phyloP scores from a whole-genome alignment of 2,797 vertebrate genomes.

The Anomalospiza imberbis region DNA sequence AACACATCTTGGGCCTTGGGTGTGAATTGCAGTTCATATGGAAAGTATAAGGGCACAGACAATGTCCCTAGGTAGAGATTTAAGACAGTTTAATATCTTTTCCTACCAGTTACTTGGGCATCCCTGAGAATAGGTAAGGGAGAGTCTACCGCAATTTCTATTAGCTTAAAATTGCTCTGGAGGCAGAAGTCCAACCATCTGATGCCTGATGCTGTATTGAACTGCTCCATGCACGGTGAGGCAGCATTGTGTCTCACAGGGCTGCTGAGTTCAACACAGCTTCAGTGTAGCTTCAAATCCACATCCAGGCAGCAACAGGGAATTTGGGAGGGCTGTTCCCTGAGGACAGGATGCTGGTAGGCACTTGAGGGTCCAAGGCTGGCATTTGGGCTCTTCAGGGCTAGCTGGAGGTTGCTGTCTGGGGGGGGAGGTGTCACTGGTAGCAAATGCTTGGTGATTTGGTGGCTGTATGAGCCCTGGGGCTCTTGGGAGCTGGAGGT shows the following conservation, averaged over 20 bases:
- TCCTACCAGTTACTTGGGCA: neutral
- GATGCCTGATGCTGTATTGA: neutral
- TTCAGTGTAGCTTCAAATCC: neutral
- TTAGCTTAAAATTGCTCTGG: neutral
- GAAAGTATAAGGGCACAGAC: neutral
- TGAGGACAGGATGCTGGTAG: neutral
- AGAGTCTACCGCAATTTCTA: neutral
- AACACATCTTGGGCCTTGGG: neutral
- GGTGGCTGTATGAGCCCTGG: neutral
- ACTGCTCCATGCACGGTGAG: fast-evolving
- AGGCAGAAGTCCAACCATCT: neutral
- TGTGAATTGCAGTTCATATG: neutral
- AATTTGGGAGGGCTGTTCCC: fast-evolving
- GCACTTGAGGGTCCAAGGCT: neutral
- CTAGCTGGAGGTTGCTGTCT: neutral
- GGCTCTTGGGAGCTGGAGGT: neutral
- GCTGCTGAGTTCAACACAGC: neutral
- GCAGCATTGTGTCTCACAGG: neutral
- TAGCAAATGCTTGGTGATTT: neutral
- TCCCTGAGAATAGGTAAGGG: neutral
- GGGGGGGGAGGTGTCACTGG: fast-evolving
- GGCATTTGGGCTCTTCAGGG: neutral
- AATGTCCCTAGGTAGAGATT: neutral
- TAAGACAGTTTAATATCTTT: neutral
- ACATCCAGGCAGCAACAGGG: neutral